Percentiles rank a stretch among this genome's conserved stretches.
phyloP scores from a whole-genome alignment of 2,888 invertebrate genomes.

The Dryobotodes eremita region DNA sequence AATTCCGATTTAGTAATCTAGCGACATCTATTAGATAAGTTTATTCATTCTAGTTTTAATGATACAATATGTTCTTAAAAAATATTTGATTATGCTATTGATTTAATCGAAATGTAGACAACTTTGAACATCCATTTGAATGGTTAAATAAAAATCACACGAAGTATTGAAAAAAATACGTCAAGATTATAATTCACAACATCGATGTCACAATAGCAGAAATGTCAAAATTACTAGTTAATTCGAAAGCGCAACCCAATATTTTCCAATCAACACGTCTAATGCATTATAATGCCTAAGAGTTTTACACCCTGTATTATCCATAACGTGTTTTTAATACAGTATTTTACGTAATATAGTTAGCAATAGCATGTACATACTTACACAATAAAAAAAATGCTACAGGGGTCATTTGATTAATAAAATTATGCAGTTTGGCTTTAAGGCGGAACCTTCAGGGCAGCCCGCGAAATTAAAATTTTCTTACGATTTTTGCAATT shows the following conservation, averaged over 20 bases:
- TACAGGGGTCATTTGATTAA: conserved; percentile 40
- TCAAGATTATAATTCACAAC: conserved; percentile 65
- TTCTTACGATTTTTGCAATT: too few relatives aligned
- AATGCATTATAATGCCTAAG: conserved; percentile 85
- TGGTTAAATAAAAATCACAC: background rate
- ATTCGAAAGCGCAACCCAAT: conserved; percentile 70
- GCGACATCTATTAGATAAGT: conserved; percentile 49
- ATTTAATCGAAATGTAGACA: conserved; percentile 32
- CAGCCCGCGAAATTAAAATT: too few relatives aligned
- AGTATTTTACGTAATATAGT: conserved; percentile 71
- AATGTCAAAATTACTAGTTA: conserved; percentile 69
- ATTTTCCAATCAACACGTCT: conserved; percentile 65
- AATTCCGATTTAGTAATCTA: conserved; percentile 46
- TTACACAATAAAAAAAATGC: conserved; percentile 38
- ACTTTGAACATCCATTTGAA: conserved; percentile 44
- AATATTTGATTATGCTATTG: conserved; percentile 20
- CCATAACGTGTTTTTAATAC: conserved; percentile 85
- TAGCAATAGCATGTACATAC: conserved; percentile 60
- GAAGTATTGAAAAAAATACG: conserved; percentile 24
- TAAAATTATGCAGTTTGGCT: background rate
- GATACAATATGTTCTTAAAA: conserved; percentile 35
- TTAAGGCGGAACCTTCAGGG: too few relatives aligned
- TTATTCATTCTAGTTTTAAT: conserved; percentile 36
- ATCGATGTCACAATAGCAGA: conserved; percentile 72
- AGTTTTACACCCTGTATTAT: conserved; percentile 88